Base-by-base conservation (phyloP, 2,113 vertebrate genomes). In the Catharus minimus region DNA sequence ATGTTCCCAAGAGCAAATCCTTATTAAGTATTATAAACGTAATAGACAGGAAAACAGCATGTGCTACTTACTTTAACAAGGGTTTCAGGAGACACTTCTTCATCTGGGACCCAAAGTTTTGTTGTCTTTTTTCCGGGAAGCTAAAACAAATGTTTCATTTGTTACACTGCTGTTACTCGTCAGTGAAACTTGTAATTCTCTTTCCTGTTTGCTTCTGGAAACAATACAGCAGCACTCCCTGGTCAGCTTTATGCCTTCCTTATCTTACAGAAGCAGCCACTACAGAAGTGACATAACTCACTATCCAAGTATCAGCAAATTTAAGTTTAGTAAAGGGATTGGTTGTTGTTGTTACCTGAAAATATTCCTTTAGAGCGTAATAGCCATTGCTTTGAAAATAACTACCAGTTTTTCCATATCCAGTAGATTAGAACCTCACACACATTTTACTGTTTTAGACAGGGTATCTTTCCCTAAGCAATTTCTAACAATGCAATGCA, bases 81-180 rank as follows among this genome's bases (percentile, higher is more conserved):
- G 2, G 99, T 99, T 95, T 99, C 99, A 24, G 98, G 98, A 77
- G 99, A 99, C 61, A 99, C 99, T 96, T 99, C 99, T 74, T 99
- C 99, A 98, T 99, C 99, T 33, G 99, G 97, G 61, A 99, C 99
- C 99, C 99, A 99, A 68, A 99, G 98, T 91, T 99, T 99, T 75
- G 99, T 99, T 15, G 99, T 99, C 97, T 99, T 99, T 96, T 99
- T 99, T n/a, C 99, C 99, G 92, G 98, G 98, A 97, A 98, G 97
- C 99, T 99, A 95, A 95, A 95, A 8, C 88, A 91, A 96, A 96
- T 68, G 36, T 71, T 85, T 95, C 14, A 76, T 33, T 86, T 73
- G 33, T 94, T 81, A 93, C 28, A 66, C 16, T 44, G 13, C 7
- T 36, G 47, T 28, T 49, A 82, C 11, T 36, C 9, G 49, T 66